Evolutionary conservation across 2,888 invertebrate genomes (phyloP), one percentile per base, ranked within the genome.

Genomic region (Mimachlamys varia): DNA sequence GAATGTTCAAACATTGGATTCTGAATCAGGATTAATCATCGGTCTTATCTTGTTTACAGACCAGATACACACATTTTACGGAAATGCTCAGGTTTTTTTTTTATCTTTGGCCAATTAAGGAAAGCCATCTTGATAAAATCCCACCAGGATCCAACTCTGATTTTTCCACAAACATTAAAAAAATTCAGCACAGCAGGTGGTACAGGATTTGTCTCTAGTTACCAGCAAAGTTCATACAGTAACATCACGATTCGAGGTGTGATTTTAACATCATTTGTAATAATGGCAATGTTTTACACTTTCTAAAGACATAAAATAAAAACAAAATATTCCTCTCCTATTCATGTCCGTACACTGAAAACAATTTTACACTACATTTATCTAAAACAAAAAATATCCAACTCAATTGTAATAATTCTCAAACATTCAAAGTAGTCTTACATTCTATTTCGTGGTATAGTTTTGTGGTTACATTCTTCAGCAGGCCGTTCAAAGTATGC

Each of bases 21-120:
- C 27, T 15, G 76, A 76, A 76, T 76, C 27, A 33, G 76, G 76
- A 76, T 33, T 27, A 76, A 33, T 10, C 27, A 15, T 76, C 27
- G 12, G 33, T 76, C 76, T 76, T 76, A 76, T 76, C 76, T 76
- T 13, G 76, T 76, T 76, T 76, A 76, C 76, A 76, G 76, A 76
- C 76, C 76, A 76, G 76, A 27, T 76, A 76, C 33, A 76, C 76
- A 33, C 27, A 76, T 1, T 7, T 13, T 33, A 76, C 44, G 10
- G 33, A 76, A 33, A 76, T 76, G 76, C 76, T 76, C 33, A 27
- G 13, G 10, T 33, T 76, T 33, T 76, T 27, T 19, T 76, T 76
- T 76, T 76, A 62, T 62, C 33, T 58, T 76, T 12, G 33, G 76
- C 76, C 76, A 76, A 76, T 76, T 76, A 76, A 76, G 33, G 76